phyloP scores from a whole-genome alignment of 1,140 invertebrate species.

The Nephotettix cincticeps region DNA sequence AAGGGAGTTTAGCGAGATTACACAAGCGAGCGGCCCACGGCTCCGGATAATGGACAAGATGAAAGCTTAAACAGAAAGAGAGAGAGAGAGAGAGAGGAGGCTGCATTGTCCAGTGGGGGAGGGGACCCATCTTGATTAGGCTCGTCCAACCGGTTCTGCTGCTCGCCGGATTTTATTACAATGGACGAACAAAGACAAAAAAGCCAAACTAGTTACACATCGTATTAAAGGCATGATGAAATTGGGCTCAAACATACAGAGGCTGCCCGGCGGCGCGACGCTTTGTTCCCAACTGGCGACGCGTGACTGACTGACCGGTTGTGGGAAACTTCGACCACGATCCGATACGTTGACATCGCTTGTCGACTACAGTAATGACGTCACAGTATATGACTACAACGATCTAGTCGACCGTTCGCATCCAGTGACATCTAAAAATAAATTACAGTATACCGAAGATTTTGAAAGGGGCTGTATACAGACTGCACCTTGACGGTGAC shows the following conservation, averaged over 20 bases:
- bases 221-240: slow-evolving; percentile 3
- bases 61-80: slow-evolving; percentile 10
- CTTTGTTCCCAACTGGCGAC: background rate
- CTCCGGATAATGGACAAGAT: slow-evolving; percentile 1
- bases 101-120: background rate
- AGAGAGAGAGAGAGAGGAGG: background rate
- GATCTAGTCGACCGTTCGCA: too few species aligned
- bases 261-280: background rate
- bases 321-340: too few species aligned
- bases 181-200: background rate
- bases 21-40: background rate
- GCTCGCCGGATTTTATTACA: slow-evolving; percentile 16
- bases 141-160: slow-evolving; percentile 5
- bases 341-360: too few species aligned
- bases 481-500: too few species aligned
- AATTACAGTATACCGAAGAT: too few species aligned
- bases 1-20: background rate
- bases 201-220: slow-evolving; percentile 14
- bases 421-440: too few species aligned
- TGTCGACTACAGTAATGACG: too few species aligned
- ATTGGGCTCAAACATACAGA: background rate
- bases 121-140: slow-evolving; percentile 8
- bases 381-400: too few species aligned
- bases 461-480: too few species aligned
- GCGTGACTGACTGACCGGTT: too few species aligned